Conservation (phyloP, 1,140 invertebrate species). For the Hydropsyche tenuis region DNA sequence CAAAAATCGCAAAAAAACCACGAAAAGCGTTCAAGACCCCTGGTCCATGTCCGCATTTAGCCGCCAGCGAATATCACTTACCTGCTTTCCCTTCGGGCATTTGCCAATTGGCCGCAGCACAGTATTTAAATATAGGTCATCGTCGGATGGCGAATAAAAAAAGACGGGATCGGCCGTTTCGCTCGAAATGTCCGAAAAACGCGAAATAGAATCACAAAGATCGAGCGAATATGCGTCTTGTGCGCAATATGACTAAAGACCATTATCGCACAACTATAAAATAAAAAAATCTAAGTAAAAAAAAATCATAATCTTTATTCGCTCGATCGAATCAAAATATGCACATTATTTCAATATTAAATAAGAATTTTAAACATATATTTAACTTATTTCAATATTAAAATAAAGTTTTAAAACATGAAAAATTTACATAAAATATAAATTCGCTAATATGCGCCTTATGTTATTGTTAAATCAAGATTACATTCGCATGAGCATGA, state of each 20-base stretch:
- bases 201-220: background rate
- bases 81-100: constrained; percentile 16
- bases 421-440: no score
- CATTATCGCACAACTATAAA: background rate
- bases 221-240: background rate
- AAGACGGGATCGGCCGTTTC: background rate
- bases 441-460: no score
- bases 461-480: no score
- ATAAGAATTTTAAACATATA: no score
- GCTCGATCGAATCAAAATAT: no score
- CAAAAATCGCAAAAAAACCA: no score
- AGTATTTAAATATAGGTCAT: constrained; percentile 21
- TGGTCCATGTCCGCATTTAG: constrained; percentile 7
- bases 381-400: no score
- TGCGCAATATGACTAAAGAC: background rate
- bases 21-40: background rate
- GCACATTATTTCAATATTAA: no score
- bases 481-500: no score
- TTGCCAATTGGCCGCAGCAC: constrained; percentile 18
- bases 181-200: background rate
- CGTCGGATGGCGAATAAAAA: background rate
- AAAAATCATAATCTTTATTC: no score
- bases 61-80: constrained; percentile 22
- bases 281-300: background rate
- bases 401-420: no score